Conservation (phyloP, 2,888 invertebrate genomes). For the Drosophila subsilvestris region DNA sequence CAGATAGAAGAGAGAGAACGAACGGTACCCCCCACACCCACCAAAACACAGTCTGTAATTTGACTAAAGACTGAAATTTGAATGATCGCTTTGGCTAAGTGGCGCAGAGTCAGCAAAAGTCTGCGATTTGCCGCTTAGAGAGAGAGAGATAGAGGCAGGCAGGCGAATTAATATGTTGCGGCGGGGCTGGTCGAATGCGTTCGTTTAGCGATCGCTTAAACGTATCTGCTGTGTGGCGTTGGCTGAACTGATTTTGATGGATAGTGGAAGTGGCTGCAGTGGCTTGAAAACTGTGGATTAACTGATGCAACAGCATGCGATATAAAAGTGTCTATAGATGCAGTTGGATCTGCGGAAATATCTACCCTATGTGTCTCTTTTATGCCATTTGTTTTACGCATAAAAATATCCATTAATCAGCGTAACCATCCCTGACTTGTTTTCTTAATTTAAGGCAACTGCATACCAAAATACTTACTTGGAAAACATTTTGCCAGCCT, state of each 20-base stretch:
- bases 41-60: conserved; percentile 61
- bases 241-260: conserved; percentile 7
- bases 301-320: too few relatives aligned
- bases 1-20: conserved; percentile 10
- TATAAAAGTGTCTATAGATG: too few relatives aligned
- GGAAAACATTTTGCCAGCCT: not conserved
- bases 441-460: too few relatives aligned
- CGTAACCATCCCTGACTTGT: not conserved
- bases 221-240: not conserved
- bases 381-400: too few relatives aligned
- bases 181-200: conserved; percentile 42
- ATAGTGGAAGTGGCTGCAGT: not conserved
- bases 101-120: conserved; percentile 45
- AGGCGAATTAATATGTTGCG: conserved; percentile 36
- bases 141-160: too few relatives aligned
- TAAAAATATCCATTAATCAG: not conserved
- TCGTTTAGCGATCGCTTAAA: conserved; percentile 43
- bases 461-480: not conserved
- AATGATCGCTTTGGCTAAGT: conserved; percentile 61
- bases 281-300: not conserved
- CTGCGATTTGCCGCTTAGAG: conserved; percentile 22
- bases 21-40: conserved; percentile 8
- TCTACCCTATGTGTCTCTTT: too few relatives aligned
- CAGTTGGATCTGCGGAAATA: too few relatives aligned
- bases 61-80: conserved; percentile 71